phyloP scores from a whole-genome alignment of 2,888 invertebrate genomes.

The Torymus texanus region DNA sequence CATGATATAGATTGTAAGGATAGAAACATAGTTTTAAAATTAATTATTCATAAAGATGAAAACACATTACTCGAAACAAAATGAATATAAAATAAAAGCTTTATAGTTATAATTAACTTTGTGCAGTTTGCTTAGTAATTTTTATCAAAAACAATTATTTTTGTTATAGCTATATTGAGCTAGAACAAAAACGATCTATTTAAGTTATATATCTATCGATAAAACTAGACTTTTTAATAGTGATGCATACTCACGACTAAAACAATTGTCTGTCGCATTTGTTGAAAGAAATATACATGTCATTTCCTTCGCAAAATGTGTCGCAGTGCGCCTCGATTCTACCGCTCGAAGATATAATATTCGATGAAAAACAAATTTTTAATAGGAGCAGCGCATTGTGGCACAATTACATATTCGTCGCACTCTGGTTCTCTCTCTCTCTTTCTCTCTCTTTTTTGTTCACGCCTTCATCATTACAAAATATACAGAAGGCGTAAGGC shows the following conservation, averaged over 20 bases:
- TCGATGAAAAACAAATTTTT: constrained; percentile 22
- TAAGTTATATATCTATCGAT: background rate
- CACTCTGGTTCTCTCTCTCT: constrained; percentile 8
- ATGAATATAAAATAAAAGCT: too few relatives aligned
- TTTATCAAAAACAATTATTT: too few relatives aligned
- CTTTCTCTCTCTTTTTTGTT: background rate
- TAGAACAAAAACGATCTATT: background rate
- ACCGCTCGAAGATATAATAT: constrained; percentile 17
- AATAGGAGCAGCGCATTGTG: constrained; percentile 40
- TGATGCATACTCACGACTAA: constrained; percentile 7
- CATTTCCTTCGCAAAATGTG: constrained; percentile 5
- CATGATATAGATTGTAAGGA: too few relatives aligned
- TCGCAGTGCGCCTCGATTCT: constrained; percentile 50
- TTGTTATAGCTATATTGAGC: too few relatives aligned
- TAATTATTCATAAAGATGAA: too few relatives aligned
- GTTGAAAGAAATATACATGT: too few relatives aligned
- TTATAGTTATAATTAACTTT: too few relatives aligned
- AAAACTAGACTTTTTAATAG: background rate
- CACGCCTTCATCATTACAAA: constrained; percentile 13
- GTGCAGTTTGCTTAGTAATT: too few relatives aligned
- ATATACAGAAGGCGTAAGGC: constrained; percentile 42
- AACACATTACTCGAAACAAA: too few relatives aligned
- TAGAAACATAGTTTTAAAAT: too few relatives aligned
- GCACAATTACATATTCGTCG: constrained; percentile 41
- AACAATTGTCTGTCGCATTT: constrained; percentile 45